These are phyloP conservation scores for Lutraria lutraria DNA, from an alignment of 2,888 invertebrate species.

Conservation along the genomic window DNA sequence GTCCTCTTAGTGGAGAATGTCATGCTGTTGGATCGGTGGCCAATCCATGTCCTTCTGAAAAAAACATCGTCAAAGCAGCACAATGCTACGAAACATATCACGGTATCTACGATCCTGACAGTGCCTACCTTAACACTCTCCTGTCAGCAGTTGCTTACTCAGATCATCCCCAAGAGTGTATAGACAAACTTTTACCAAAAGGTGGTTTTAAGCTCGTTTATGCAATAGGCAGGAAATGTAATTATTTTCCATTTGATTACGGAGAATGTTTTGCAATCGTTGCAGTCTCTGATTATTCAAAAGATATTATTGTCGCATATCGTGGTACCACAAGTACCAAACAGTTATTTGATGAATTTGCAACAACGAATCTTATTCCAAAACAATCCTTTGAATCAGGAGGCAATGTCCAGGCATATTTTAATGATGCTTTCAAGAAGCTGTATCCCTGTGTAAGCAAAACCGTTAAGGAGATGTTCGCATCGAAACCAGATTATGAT, in stretches of 20 bases:
- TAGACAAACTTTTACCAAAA: conserved; percentile 21
- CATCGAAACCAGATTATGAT: conserved; percentile 45
- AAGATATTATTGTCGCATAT: conserved; percentile 30
- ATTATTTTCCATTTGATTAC: conserved; percentile 25
- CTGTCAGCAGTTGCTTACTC: conserved; percentile 48
- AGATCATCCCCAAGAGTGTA: conserved; percentile 21
- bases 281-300: conserved; percentile 32
- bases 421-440: conserved; percentile 42
- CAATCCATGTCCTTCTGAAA: background rate
- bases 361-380: conserved; percentile 18
- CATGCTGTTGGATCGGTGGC: too few species aligned
- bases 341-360: conserved; percentile 40
- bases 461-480: conserved; percentile 23
- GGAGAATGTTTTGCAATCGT: conserved; percentile 51
- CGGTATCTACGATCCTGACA: conserved; percentile 12
- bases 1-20: too few species aligned
- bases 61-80: background rate
- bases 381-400: conserved; percentile 38
- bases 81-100: conserved; percentile 24
- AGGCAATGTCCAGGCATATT: conserved; percentile 55
- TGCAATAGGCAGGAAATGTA: conserved; percentile 5
- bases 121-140: conserved; percentile 29
- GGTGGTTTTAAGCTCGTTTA: conserved; percentile 20
- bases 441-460: conserved; percentile 40
- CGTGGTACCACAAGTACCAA: conserved; percentile 21